A percentile compares a stretch with the other conserved stretches of the same genome.
Evolutionary conservation across 1,140 invertebrate species (phyloP).

Genomic region (Microplitis demolitor): DNA sequence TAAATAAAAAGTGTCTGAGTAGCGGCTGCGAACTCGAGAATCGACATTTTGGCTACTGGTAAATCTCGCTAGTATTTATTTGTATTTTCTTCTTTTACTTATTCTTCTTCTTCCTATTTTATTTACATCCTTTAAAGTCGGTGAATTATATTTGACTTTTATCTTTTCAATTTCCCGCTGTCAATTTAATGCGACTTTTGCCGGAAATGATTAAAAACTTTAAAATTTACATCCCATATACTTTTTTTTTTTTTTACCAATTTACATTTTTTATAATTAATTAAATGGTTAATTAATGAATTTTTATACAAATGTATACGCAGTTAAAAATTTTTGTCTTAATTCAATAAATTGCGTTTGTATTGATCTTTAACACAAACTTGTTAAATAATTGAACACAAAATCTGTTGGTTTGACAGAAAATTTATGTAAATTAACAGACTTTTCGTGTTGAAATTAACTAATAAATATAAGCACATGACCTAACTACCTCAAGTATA

Average conservation of each 20-base stretch:
- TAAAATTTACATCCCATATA: background rate
- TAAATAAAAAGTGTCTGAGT: conserved; percentile 1
- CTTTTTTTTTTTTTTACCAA: background rate
- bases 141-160: conserved; percentile 3
- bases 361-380: too few species aligned
- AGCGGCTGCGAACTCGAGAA: background rate
- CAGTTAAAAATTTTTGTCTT: too few species aligned
- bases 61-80: background rate
- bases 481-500: too few species aligned
- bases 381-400: too few species aligned
- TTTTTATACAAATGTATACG: too few species aligned
- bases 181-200: background rate
- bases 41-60: background rate
- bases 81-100: background rate
- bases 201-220: background rate
- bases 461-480: too few species aligned
- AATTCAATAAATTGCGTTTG: too few species aligned
- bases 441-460: too few species aligned
- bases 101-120: background rate
- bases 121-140: background rate
- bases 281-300: too few species aligned
- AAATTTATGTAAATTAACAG: too few species aligned
- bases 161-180: background rate
- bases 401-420: too few species aligned
- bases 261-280: background rate